phyloP scores from a whole-genome alignment of 2,888 invertebrate genomes.

The Dastarcus helophoroides region DNA sequence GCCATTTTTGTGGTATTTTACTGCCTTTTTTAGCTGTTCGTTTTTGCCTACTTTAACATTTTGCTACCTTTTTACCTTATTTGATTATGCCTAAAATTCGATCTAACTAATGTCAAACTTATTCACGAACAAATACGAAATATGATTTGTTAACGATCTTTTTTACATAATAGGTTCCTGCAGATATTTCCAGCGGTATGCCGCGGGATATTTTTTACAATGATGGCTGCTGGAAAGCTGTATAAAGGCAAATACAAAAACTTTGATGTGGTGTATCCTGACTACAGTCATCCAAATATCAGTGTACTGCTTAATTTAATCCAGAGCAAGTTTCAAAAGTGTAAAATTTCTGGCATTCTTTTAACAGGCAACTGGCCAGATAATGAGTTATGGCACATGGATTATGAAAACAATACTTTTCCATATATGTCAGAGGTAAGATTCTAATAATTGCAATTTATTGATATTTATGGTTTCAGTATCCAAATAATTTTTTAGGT shows the following conservation, averaged over 20 bases:
- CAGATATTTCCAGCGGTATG: no score
- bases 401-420: conserved; percentile 28
- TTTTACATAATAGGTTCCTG: no score
- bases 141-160: no score
- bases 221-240: conserved; percentile 11
- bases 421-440: conserved; percentile 44
- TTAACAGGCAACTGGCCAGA: conserved; percentile 47
- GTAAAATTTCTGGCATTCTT: conserved; percentile 34
- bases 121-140: no score
- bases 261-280: conserved; percentile 29
- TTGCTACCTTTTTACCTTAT: no score
- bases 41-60: no score
- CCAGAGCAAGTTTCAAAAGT: conserved; percentile 4
- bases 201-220: no score
- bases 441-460: conserved; percentile 5
- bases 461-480: neutral
- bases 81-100: no score
- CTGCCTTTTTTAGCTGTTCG: no score
- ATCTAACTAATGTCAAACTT: no score
- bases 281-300: conserved; percentile 23
- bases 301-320: conserved; percentile 20
- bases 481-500: no score
- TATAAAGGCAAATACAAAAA: conserved; percentile 25
- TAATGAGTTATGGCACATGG: conserved; percentile 31
- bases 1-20: no score